Base-by-base conservation (phyloP, 1,140 invertebrate species). In the Matsumurasca onukii region DNA sequence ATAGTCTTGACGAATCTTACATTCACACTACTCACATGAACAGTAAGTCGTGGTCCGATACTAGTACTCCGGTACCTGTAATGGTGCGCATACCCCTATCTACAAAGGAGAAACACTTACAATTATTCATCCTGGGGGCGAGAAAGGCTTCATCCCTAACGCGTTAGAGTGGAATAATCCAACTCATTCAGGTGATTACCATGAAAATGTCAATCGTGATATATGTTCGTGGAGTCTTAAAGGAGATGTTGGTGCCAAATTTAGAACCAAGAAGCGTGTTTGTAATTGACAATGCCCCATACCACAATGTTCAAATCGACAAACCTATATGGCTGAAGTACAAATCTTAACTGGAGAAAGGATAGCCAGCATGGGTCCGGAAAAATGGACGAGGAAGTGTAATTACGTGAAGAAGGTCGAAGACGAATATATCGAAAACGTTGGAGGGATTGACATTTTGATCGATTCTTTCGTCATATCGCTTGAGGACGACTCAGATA, bases 221-320 rank as follows among this genome's bases (percentile, higher is more conserved):
- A 61, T 59, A 31, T 72, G 55, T 29, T 31, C 45, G 25, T 25
- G 64, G 49, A 67, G 68, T 25, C n/a, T 2, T 61, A 49, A 64
- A 2, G 31, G 27, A 62, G 17, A 69, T 27, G 59, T 57, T 72
- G 30, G 63, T 79, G 3, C 77, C 77, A 22, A 79, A 77, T 63
- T 49, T 80, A 13, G 73, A 72, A 12, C 24, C 49, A 24, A 72
- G 74, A 31, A 70, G 61, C 24, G 72, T 79, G 30, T 65, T 78
- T 2, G 74, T 80, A 0, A 73, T 80, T 22, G 78, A 80, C 52
- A 79, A 80, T 69, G 79, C 75, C 17, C 68, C 76, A 0, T 80
- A n/a, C n/a, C n/a, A n/a, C n/a, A n/a, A n/a, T n/a, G n/a, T n/a
- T n/a, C n/a, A n/a, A n/a, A n/a, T n/a, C n/a, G n/a, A n/a, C n/a